Evolutionary conservation across 2,888 invertebrate genomes (phyloP), one percentile per base, ranked within the genome.

Genomic region (Lepidonotus clava): DNA sequence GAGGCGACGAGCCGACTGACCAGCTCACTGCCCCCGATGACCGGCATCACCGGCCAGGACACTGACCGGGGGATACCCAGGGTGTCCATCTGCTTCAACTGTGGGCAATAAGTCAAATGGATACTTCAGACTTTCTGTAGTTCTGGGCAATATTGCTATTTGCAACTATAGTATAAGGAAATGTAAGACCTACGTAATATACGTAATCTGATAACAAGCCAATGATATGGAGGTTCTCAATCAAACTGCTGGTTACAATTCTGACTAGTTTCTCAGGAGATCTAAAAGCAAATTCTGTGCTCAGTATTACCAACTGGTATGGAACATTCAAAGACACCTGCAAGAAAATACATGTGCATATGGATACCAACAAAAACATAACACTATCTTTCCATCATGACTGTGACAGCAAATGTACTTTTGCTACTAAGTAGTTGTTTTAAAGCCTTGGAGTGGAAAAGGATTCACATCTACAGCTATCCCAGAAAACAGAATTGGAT

Each of bases 11-110:
- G 46, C 1, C 89, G 67, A 40, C 88, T 89, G 80, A 88, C 38
- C 8, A 88, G 38, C 83, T 89, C 89, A 46, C 85, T 86, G 11
- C 51, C 83, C 1, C 88, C 89, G 8, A 87, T 80, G 18, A 88
- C 84, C 24, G 88, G 32, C 88, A 89, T 89, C 46, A 86, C 88
- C n/a, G 8, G 41, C 46, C 88, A 46, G 5, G 89, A 32, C 51
- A 85, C 38, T 5, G 67, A 40, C 61, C 85, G 86, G 0, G 87
- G 86, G 21, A 89, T 88, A 18, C 88, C 89, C 28, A 88, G 24
- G 0, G 84, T 61, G 24, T 88, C 89, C 88, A 88, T 88, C 38
- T 88, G 88, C 41, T 87, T 88, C 67, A 89, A 86, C 89, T 89
- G 56, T 21, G 5, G 0, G 36, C n/a, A 46, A 56, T 28, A 32